A percentile compares a stretch with the other conserved stretches of the same genome.
Evolutionary conservation across 2,888 invertebrate genomes (phyloP).

Genomic region (Leucophenga montana): DNA sequence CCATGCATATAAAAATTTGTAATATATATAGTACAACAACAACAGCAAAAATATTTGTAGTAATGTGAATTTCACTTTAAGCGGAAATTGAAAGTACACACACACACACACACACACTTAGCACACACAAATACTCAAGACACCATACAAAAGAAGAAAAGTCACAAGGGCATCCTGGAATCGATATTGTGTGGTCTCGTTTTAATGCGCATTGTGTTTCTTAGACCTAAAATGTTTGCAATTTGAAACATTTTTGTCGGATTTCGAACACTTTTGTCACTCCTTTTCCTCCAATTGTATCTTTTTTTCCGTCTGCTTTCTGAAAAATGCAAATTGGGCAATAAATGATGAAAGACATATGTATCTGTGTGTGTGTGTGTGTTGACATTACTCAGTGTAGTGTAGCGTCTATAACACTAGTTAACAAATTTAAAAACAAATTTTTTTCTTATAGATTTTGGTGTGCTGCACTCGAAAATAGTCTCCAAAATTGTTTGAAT

Average conservation of each 20-base stretch:
- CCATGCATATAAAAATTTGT: conserved; percentile 7
- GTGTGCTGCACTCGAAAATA: no score
- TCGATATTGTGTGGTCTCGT: conserved; percentile 17
- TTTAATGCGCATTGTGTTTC: conserved; percentile 19
- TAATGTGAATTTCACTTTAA: not conserved
- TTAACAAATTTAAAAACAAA: no score
- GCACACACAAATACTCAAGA: not conserved
- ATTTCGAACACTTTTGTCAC: not conserved
- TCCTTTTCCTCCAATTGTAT: not conserved
- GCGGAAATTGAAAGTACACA: conserved; percentile 17
- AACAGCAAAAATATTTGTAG: not conserved
- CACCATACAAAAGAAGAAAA: not conserved
- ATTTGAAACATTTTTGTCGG: conserved; percentile 14
- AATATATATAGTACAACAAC: not conserved
- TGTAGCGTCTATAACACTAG: no score
- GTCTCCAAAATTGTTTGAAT: no score
- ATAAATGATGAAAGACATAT: conserved; percentile 18
- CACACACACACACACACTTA: not conserved
- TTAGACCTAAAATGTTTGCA: conserved; percentile 1
- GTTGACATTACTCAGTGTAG: no score
- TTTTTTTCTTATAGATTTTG: no score
- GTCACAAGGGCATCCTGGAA: not conserved
- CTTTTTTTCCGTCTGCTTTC: not conserved
- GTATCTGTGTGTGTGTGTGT: not conserved
- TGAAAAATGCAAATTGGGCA: conserved; percentile 24